Evolutionary conservation across 2,888 invertebrate genomes (phyloP), one percentile per base, ranked within the genome.

Genomic region (Paralinhomoeus sp.): DNA sequence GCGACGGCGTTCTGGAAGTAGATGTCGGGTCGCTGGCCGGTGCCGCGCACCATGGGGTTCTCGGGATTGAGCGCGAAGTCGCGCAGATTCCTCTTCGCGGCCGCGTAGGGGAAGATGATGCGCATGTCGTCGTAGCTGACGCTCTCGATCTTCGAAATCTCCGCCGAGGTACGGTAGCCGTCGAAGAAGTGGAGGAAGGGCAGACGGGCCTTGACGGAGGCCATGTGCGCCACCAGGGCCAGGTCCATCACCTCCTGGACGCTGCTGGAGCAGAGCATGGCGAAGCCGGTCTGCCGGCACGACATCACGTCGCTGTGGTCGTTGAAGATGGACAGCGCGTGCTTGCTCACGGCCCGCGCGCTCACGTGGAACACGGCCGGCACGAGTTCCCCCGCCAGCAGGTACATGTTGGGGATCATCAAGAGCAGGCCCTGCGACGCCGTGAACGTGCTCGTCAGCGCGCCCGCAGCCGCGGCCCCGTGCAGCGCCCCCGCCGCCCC

Each of bases 221-320:
- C 42, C 20, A 51, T 39, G 41, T 51, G 51, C 12, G 51, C 42
- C 21, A 51, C 51, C 35, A 50, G 24, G 13, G 46, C 51, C 39
- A 48, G 37, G 40, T 51, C 51, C 47, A 51, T 49, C 21, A 51
- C 51, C 41, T 51, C 51, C 47, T 52, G 51, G 17, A 51, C 51
- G 3, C 48, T 45, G 27, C 41, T 42, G 37, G 52, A 48, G 37
- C 45, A 46, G 42, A 52, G 37, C 52, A 52, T 52, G 22, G 44
- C 45, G 34, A 52, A 51, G 17, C 51, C 51, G 13, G 51, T 51
- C 41, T 49, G 49, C 37, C 50, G 27, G 7, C 46, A 46, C 3
- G 50, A 47, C 51, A 51, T 51, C 18, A 51, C 51, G 43, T 51
- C 51, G 2, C 51, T 51, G 47, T 51, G 51, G 41, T 51, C 51